Percentiles rank a stretch among this genome's conserved stretches.
These are phyloP conservation scores for Porites lobata DNA, from an alignment of 92 coral and sea anemone genomes.

Conservation along the genomic window DNA sequence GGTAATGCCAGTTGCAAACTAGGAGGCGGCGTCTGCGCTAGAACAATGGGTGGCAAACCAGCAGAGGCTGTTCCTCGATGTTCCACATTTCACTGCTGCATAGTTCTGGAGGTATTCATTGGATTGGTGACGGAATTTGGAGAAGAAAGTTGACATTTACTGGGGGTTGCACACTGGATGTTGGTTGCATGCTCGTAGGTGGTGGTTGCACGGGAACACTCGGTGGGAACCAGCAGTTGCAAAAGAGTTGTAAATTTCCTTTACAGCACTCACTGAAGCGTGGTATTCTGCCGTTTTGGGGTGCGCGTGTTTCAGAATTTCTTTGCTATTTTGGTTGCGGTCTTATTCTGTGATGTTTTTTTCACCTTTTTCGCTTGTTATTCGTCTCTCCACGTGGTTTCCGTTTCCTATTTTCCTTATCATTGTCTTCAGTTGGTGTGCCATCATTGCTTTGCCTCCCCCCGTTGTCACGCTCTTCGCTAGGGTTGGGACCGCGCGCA, in stretches of 20 bases:
- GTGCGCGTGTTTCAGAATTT: conserved; percentile 2
- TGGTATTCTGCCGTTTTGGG: conserved; percentile 19
- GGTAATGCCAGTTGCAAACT: conserved; percentile 1
- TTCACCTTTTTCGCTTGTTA: conserved; percentile 16
- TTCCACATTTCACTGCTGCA: too few relatives aligned
- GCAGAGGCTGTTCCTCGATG: not conserved
- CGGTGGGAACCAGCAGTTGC: conserved; percentile 5
- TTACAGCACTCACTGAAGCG: not conserved
- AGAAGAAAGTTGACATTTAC: not conserved
- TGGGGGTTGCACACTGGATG: conserved; percentile 19
- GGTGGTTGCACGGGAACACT: conserved; percentile 14
- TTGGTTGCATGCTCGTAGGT: not conserved
- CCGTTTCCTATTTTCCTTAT: not conserved
- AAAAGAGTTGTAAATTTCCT: conserved; percentile 13
- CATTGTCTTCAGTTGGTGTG: not conserved
- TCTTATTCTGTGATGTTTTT: conserved; percentile 11
- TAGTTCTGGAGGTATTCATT: too few relatives aligned
- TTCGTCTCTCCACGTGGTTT: conserved; percentile 7
- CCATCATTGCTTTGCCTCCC: too few relatives aligned
- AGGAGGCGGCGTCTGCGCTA: not conserved
- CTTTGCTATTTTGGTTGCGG: not conserved
- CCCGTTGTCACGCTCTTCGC: too few relatives aligned
- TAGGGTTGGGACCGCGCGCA: not conserved
- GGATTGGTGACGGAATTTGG: too few relatives aligned
- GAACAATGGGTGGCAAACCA: not conserved